These are phyloP conservation scores for Zaprionus camerounensis DNA, from an alignment of 1,140 invertebrate genomes.

Conservation along the genomic window DNA sequence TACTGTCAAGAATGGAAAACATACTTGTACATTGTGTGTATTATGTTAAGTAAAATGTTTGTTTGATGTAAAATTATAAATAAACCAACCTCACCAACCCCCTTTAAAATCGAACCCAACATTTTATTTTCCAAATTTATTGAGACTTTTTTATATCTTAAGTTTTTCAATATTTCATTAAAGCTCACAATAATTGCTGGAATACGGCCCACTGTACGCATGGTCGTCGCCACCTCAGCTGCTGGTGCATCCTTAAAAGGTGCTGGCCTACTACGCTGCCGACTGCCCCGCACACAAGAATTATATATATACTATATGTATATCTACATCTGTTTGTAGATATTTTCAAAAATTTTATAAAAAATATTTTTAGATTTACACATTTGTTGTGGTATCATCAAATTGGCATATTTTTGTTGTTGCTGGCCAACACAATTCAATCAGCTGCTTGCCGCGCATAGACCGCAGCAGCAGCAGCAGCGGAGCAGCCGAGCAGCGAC, in stretches of 20 bases:
- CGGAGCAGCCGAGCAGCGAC: conserved; percentile 35
- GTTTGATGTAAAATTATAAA: no score
- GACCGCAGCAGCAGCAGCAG: conserved; percentile 12
- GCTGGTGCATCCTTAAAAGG: conserved; percentile 78
- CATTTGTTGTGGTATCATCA: conserved; percentile 82
- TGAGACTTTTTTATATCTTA: not conserved
- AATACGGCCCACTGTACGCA: conserved; percentile 22
- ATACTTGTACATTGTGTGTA: no score
- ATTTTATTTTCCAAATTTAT: not conserved
- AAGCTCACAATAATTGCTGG: not conserved
- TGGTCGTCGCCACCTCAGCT: conserved; percentile 43
- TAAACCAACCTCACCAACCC: no score
- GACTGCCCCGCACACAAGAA: conserved; percentile 42
- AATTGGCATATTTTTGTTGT: conserved; percentile 78
- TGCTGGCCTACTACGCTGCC: conserved; percentile 65
- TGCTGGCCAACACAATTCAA: conserved; percentile 80
- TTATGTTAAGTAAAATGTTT: no score
- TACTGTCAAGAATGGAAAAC: not conserved
- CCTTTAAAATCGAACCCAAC: not conserved
- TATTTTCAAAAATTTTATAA: conserved; percentile 63
- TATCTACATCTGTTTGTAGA: conserved; percentile 35
- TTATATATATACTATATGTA: conserved; percentile 25
- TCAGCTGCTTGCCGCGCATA: conserved; percentile 65
- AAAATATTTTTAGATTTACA: conserved; percentile 73
- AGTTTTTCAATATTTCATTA: not conserved